Percentiles rank a stretch among this genome's conserved stretches.
Conservation (phyloP, 1,140 invertebrate genomes). For the Nebria ingens region DNA sequence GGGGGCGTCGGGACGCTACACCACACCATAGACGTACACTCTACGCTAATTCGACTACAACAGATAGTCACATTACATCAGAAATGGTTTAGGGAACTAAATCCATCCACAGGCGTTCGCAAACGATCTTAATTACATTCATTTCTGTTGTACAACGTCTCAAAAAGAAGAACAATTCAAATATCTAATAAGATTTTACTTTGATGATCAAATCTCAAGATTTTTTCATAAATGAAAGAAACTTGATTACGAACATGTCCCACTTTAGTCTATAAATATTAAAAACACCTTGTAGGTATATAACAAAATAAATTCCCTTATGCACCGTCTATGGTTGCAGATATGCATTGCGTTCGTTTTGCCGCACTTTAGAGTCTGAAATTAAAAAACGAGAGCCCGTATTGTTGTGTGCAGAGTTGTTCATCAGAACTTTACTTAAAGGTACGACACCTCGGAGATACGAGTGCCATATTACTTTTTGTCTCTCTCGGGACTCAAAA, state of each 20-base stretch:
- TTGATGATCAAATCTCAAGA: neutral
- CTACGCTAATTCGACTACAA: too few species aligned
- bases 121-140: too few species aligned
- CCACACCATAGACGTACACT: neutral
- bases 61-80: too few species aligned
- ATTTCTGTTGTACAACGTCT: neutral
- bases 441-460: conserved; percentile 3
- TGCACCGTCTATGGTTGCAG: neutral
- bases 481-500: neutral
- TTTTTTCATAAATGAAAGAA: neutral
- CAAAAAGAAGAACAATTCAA: neutral
- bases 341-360: neutral
- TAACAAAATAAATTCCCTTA: neutral
- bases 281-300: neutral
- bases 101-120: too few species aligned
- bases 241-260: neutral
- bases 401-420: neutral
- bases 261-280: neutral
- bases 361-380: neutral
- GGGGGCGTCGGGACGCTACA: neutral
- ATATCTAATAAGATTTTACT: neutral
- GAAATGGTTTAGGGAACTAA: too few species aligned
- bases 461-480: neutral
- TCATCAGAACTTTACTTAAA: conserved; percentile 6
- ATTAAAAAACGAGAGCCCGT: neutral